Conservation (phyloP, 2,113 vertebrate genomes). For the Scomber japonicus region DNA sequence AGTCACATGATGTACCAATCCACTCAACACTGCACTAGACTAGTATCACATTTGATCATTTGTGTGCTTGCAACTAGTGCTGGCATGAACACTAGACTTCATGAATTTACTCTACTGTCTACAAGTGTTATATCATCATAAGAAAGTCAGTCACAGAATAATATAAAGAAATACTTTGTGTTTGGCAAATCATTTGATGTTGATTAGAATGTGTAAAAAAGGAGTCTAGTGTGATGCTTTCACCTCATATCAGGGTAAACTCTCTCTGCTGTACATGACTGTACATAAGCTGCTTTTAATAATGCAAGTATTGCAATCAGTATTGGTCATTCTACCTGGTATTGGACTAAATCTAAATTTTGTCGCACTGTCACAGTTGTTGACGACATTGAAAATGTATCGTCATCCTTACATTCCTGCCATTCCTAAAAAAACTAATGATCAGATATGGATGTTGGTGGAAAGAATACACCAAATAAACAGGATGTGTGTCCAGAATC, state of each 20-base stretch:
- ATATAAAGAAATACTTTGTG: no score
- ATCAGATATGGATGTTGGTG: not conserved
- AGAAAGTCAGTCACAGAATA: no score
- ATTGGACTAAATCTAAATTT: not conserved
- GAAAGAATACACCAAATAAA: not conserved
- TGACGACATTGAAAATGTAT: not conserved
- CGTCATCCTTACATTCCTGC: not conserved
- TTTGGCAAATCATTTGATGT: no score
- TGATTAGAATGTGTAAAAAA: no score
- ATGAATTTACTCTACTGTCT: no score
- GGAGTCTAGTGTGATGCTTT: no score
- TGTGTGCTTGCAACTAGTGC: no score
- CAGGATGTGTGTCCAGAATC: not conserved
- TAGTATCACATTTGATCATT: no score
- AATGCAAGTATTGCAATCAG: not conserved
- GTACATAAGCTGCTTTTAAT: not conserved
- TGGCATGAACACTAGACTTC: no score
- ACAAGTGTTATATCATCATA: no score
- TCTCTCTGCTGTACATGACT: not conserved
- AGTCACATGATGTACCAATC: no score
- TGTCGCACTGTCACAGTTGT: not conserved
- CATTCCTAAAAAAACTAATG: not conserved
- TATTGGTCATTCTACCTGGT: conserved; percentile 1
- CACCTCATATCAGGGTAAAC: not conserved
- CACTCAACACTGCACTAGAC: no score